These are phyloP conservation scores for Caradrina clavipalpis DNA, from an alignment of 2,888 invertebrate species.

Conservation along the genomic window DNA sequence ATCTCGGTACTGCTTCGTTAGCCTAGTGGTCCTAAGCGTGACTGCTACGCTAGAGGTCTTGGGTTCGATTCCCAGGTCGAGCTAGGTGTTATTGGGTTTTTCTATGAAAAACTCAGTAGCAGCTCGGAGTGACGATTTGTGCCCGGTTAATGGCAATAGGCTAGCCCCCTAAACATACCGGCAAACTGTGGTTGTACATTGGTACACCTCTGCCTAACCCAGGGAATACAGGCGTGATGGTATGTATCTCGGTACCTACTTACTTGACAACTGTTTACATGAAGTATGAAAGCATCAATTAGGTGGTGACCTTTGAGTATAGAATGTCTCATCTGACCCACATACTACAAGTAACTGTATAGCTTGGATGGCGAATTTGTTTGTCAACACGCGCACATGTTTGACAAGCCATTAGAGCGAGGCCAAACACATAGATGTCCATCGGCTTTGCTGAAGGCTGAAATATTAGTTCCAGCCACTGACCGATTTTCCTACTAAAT, in stretches of 20 bases:
- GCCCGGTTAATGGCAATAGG: no score
- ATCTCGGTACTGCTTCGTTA: slow-evolving; percentile 1
- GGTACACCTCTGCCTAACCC: no score
- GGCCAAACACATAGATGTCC: slow-evolving; percentile 66
- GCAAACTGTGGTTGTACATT: no score
- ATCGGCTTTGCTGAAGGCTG: slow-evolving; percentile 50
- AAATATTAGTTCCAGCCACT: slow-evolving; percentile 54
- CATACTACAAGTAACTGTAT: slow-evolving; percentile 69
- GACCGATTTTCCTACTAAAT: slow-evolving; percentile 53
- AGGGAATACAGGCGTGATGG: no score
- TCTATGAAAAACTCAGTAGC: no score
- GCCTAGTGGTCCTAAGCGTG: no score
- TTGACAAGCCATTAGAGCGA: slow-evolving; percentile 85
- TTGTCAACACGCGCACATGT: slow-evolving; percentile 80
- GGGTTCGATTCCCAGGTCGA: no score
- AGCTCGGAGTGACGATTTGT: no score
- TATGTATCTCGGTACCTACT: no score
- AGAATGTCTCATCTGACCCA: slow-evolving; percentile 65
- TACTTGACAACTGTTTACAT: slow-evolving; percentile 27
- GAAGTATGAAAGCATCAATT: slow-evolving; percentile 48
- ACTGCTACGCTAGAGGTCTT: no score
- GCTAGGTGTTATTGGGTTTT: no score
- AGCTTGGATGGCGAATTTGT: slow-evolving; percentile 70
- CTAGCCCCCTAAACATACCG: no score
- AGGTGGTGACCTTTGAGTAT: slow-evolving; percentile 47